A percentile compares a stretch with the other conserved stretches of the same genome.
These are phyloP conservation scores for Babylonia areolata DNA, from an alignment of 1,140 invertebrate species.

Conservation along the genomic window DNA sequence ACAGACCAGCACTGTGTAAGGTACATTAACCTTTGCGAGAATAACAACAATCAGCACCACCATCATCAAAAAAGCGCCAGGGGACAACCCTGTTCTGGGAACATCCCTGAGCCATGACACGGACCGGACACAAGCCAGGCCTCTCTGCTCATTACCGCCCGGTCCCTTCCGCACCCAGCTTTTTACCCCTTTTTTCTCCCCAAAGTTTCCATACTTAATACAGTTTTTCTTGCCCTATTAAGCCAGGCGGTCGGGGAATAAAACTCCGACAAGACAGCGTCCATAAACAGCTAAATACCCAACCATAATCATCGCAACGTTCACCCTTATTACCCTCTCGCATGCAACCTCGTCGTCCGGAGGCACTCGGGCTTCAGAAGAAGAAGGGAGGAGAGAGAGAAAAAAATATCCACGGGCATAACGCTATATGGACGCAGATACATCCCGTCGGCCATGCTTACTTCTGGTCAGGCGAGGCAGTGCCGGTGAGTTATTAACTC, in stretches of 20 bases:
- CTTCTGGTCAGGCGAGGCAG: background rate
- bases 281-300: slow-evolving; percentile 30
- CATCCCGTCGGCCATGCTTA: background rate
- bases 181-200: too few species aligned
- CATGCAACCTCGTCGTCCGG: slow-evolving; percentile 20
- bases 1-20: too few species aligned
- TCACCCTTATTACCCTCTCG: background rate
- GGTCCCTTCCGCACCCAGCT: too few species aligned
- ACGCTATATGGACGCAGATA: slow-evolving; percentile 6
- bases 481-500: background rate
- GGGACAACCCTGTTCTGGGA: too few species aligned
- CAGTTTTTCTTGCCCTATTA: background rate
- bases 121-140: too few species aligned
- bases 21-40: too few species aligned
- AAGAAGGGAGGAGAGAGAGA: background rate
- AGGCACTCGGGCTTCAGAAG: background rate
- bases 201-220: too few species aligned
- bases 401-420: background rate
- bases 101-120: too few species aligned
- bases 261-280: background rate
- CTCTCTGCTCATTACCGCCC: too few species aligned
- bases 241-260: slow-evolving; percentile 14
- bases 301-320: slow-evolving; percentile 12
- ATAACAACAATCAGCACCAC: too few species aligned
- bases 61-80: too few species aligned